Evolutionary conservation across 2,797 vertebrate genomes (phyloP).

Genomic region (Enteromius afrohamiltoni): DNA sequence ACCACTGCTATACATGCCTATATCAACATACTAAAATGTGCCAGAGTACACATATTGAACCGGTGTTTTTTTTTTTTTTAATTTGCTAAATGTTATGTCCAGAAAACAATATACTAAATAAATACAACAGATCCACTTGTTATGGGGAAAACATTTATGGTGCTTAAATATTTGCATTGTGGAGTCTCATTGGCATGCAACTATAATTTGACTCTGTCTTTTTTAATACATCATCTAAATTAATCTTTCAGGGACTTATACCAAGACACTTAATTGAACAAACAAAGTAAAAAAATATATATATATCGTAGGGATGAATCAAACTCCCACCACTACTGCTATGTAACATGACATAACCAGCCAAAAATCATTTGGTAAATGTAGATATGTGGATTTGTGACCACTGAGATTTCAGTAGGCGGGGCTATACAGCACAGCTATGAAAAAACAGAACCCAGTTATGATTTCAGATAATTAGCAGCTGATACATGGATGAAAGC

Average conservation of each 20-base stretch:
- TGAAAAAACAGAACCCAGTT: background rate
- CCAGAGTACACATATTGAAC: too few relatives aligned
- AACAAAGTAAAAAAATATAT: too few relatives aligned
- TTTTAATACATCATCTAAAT: background rate
- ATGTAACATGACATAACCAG: background rate
- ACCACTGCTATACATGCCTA: too few relatives aligned
- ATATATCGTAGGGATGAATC: background rate
- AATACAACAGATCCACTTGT: background rate
- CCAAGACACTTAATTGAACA: background rate
- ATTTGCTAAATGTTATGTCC: background rate
- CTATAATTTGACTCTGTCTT: background rate
- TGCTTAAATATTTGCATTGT: background rate
- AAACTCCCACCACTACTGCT: background rate
- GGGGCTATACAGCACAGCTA: background rate
- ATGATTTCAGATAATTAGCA: background rate
- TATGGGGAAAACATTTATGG: background rate
- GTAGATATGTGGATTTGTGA: background rate
- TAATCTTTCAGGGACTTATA: background rate
- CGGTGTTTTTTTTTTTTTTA: too few relatives aligned
- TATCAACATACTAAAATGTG: too few relatives aligned
- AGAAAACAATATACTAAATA: background rate
- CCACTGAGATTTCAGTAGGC: background rate
- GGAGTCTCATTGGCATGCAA: background rate
- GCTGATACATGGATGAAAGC: background rate
- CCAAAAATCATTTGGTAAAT: background rate